These are phyloP conservation scores for Gila orcuttii DNA, from an alignment of 2,113 vertebrate genomes.

Conservation along the genomic window DNA sequence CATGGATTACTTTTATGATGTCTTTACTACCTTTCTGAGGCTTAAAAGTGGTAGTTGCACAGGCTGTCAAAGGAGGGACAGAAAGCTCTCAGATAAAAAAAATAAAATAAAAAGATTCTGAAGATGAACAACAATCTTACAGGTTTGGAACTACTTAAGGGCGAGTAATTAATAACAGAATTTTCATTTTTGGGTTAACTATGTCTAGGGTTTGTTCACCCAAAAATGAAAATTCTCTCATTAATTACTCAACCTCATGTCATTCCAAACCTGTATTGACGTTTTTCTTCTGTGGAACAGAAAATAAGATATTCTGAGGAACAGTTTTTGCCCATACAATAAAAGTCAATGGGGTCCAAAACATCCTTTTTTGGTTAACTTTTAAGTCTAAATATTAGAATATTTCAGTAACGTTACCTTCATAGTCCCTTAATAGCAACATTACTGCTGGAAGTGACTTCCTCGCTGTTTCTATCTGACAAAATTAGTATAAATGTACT, in stretches of 20 bases:
- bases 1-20: no score
- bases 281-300: neutral
- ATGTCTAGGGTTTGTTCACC: neutral
- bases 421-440: neutral
- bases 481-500: neutral
- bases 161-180: no score
- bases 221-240: neutral
- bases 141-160: no score
- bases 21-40: no score
- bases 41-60: no score
- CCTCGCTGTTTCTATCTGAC: slow-evolving; percentile 18
- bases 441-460: neutral
- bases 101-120: no score
- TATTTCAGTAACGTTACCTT: neutral
- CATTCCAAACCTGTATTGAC: neutral
- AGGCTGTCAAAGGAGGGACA: no score
- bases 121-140: no score
- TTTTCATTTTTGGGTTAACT: no score
- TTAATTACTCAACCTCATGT: neutral
- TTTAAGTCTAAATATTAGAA: neutral
- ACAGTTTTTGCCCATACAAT: neutral
- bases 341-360: neutral
- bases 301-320: neutral
- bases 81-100: no score
- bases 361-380: neutral